Evolutionary conservation across 2,888 invertebrate genomes (phyloP).

Genomic region (Drosophila yooni): DNA sequence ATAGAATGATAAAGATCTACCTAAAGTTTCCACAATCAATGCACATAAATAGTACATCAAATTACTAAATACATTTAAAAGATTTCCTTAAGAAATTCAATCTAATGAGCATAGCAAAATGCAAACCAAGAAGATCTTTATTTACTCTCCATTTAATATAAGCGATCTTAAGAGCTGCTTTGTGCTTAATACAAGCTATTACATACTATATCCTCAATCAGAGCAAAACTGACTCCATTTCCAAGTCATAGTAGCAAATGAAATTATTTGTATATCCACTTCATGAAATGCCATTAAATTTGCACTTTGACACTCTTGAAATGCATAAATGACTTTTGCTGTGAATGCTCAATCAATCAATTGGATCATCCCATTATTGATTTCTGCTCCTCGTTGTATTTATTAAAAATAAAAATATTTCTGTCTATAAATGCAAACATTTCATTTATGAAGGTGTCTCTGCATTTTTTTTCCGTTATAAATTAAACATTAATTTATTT

Average conservation of each 20-base stretch:
- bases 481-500: conserved; percentile 69
- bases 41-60: neutral
- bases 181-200: neutral
- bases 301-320: conserved; percentile 29
- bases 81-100: neutral
- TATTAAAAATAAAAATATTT: conserved; percentile 30
- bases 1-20: neutral
- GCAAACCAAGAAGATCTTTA: neutral
- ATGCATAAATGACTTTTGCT: neutral
- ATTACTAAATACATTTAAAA: neutral
- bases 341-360: conserved; percentile 56
- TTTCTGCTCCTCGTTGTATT: conserved; percentile 33
- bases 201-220: neutral
- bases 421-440: neutral
- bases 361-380: conserved; percentile 44
- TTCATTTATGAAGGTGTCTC: conserved; percentile 7
- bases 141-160: neutral
- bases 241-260: neutral
- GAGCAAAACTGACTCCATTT: neutral
- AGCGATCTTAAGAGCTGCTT: neutral
- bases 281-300: conserved; percentile 16
- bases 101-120: neutral
- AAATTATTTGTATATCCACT: neutral
- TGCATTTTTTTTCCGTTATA: conserved; percentile 41
- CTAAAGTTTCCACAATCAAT: neutral